Evolutionary conservation across 2,797 vertebrate genomes (phyloP), one percentile per base, ranked within the genome.

Genomic region (Vultur gryphus): DNA sequence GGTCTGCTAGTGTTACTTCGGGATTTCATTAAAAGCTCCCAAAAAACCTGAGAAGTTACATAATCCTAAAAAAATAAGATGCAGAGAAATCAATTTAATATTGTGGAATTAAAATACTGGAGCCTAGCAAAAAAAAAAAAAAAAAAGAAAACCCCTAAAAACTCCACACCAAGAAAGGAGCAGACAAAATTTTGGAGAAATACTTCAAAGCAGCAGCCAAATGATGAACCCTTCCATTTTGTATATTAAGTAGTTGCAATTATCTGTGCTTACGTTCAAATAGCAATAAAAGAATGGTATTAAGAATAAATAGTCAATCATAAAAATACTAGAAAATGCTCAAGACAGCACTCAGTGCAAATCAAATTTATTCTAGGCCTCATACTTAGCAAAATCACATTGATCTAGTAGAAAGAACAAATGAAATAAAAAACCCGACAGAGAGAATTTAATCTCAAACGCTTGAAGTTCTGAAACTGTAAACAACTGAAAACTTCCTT

Each of bases 181-280:
- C 10, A 43, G 23, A 9, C 29, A 73, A 31, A 29, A 58, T 43
- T 64, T 67, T 26, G 17, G 29, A 82, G 14, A 78, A 64, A 48
- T 55, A 43, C 14, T 75, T 19, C 31, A 87, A 84, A 64, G 15
- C 15, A 62, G 16, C 49, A 73, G 48, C 4, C 6, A 90, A 57
- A 48, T 48, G 1, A 61, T 41, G 10, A 80, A 35, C 15, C 1
- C 1, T 1, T 1, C 10, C 2, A 48, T 76, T 86, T 78, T 73
- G 29, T 43, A 4, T 35, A 57, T 52, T 39, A 69, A 89, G 24
- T 26, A 51, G 8, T 57, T 87, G 25, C 29, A 85, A 33, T 59
- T 52, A 79, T 6, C 17, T 49, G 4, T 39, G 13, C 18, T 52
- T 52, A 41, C 2, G 1, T 84, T 67, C 46, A 83, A 85, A n/a